phyloP scores from a whole-genome alignment of 2,113 vertebrate species.

The Manacus vitellinus region DNA sequence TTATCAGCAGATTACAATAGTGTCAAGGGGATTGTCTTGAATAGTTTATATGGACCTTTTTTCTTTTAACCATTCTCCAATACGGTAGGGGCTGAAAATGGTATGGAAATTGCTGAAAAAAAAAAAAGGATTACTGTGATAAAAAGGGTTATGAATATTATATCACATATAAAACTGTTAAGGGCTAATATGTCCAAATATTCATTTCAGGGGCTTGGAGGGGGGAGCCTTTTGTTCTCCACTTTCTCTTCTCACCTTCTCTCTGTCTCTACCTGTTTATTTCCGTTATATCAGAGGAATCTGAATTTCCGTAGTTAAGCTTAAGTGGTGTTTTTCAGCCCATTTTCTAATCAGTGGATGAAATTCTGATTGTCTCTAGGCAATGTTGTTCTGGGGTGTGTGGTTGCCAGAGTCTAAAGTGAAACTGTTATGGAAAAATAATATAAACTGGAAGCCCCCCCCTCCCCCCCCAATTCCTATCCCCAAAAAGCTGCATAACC shows the following conservation, averaged over 20 bases:
- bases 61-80: not conserved
- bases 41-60: not conserved
- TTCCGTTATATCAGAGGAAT: not conserved
- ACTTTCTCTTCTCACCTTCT: not conserved
- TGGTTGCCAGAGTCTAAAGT: not conserved
- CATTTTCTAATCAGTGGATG: not conserved
- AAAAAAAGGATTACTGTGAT: not conserved
- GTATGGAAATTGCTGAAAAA: not conserved
- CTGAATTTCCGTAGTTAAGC: not conserved
- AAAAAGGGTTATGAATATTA: not conserved
- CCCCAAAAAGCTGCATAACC: not conserved
- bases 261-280: not conserved
- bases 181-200: not conserved
- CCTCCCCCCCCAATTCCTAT: not conserved
- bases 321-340: not conserved
- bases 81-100: not conserved
- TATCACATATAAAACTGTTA: not conserved
- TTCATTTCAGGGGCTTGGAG: not conserved
- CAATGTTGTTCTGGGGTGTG: not conserved
- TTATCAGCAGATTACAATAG: conserved; percentile 19
- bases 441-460: rapidly evolving
- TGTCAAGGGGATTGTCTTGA: not conserved
- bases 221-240: rapidly evolving
- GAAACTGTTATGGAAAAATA: not conserved
- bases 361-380: not conserved